Percentiles rank a stretch among this genome's conserved stretches.
phyloP scores from a whole-genome alignment of 2,797 vertebrate species.

The Vespertilio murinus region DNA sequence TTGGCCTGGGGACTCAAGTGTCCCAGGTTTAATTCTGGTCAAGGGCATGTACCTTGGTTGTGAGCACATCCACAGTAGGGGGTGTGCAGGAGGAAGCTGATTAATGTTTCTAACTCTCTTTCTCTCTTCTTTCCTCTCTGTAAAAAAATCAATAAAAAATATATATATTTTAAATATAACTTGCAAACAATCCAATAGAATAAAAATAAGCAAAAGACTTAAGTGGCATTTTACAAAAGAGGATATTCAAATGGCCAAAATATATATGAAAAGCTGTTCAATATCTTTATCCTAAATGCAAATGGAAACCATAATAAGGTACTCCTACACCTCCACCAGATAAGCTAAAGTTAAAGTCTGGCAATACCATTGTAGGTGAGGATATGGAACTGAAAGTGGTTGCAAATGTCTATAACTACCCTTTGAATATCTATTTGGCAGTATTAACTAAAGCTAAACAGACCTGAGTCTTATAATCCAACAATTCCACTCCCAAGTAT shows the following conservation, averaged over 20 bases:
- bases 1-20: no score
- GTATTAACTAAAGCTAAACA: background rate
- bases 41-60: no score
- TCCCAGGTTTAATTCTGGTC: no score
- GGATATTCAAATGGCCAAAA: background rate
- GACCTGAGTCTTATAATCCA: background rate
- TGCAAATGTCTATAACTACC: background rate
- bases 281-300: background rate
- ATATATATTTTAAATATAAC: background rate
- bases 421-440: conserved; percentile 17
- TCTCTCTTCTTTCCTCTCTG: no score
- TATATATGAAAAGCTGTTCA: background rate
- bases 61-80: no score
- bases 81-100: no score
- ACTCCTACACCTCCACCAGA: background rate
- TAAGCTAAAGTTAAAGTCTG: background rate
- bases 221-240: background rate
- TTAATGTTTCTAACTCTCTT: no score
- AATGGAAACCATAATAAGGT: background rate
- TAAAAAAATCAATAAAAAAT: no score
- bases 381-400: background rate
- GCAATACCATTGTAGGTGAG: background rate
- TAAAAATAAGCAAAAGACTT: background rate
- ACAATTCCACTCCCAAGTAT: background rate
- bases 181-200: background rate